Evolutionary conservation across 1,140 invertebrate genomes (phyloP).

Genomic region (Pseudobourletiella spinata): DNA sequence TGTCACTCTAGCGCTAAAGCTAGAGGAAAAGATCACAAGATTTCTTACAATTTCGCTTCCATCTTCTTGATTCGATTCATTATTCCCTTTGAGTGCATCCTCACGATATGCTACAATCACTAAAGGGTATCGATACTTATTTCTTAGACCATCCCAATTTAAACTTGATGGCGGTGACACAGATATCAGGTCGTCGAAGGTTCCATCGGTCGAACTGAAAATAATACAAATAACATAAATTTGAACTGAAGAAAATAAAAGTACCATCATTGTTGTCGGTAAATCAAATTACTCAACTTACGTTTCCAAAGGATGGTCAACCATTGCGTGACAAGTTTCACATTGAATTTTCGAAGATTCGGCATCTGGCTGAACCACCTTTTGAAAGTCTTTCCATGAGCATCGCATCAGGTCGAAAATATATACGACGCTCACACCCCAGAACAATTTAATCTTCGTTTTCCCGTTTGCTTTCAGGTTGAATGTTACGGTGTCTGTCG

Average conservation of each 20-base stretch:
- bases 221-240: too few relatives aligned
- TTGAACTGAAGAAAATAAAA: too few relatives aligned
- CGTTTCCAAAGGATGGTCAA: neutral
- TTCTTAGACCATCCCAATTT: constrained; percentile 21
- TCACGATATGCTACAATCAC: neutral
- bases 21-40: too few relatives aligned
- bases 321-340: neutral
- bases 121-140: constrained; percentile 22
- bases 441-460: constrained; percentile 10
- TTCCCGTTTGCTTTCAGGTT: neutral
- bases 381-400: constrained; percentile 1
- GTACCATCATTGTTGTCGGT: neutral
- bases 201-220: neutral
- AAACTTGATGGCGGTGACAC: constrained; percentile 18
- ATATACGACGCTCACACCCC: constrained; percentile 11
- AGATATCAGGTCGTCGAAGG: neutral
- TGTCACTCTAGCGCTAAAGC: too few relatives aligned
- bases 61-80: neutral
- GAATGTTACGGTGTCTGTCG: constrained; percentile 1
- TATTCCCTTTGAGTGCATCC: neutral
- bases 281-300: neutral
- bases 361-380: neutral
- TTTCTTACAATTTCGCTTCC: constrained; percentile 20
- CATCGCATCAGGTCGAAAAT: constrained; percentile 13
- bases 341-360: neutral